These are phyloP conservation scores for Gymnobelideus leadbeateri DNA, from an alignment of 2,113 vertebrate species.

Conservation along the genomic window DNA sequence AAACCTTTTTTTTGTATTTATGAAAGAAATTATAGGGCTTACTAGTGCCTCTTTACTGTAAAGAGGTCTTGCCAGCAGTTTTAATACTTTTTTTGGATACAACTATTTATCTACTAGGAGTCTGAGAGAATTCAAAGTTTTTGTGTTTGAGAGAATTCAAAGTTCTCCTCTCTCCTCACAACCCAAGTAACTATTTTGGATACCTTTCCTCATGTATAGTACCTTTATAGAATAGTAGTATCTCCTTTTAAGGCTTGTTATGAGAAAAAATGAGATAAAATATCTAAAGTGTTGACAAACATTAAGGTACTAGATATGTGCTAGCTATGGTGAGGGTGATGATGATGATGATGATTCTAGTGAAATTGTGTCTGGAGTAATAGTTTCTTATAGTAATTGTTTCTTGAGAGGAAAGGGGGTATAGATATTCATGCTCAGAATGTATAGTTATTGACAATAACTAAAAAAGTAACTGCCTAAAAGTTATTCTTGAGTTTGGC, in stretches of 20 bases:
- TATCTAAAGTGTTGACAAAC: background rate
- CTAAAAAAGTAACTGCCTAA: background rate
- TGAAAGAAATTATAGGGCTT: background rate
- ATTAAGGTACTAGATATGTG: background rate
- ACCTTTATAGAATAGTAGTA: too few species aligned
- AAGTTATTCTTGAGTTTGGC: background rate
- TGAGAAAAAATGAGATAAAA: background rate
- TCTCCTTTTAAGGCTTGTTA: background rate
- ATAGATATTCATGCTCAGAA: background rate
- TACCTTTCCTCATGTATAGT: too few species aligned
- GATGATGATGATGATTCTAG: too few species aligned
- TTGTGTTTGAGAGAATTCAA: background rate
- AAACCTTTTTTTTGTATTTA: background rate
- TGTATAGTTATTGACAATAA: background rate
- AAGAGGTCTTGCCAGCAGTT: background rate
- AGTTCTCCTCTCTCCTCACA: background rate
- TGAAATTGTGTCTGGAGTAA: too few species aligned
- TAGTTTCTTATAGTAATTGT: too few species aligned
- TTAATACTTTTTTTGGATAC: too few species aligned
- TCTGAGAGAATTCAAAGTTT: background rate
- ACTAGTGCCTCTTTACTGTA: slow-evolving; percentile 23
- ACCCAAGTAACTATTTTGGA: background rate
- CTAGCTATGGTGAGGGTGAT: background rate
- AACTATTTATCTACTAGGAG: too few species aligned
- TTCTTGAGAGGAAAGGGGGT: background rate